These are phyloP conservation scores for Falcunculus frontatus DNA, from an alignment of 2,113 vertebrate genomes.

Conservation along the genomic window DNA sequence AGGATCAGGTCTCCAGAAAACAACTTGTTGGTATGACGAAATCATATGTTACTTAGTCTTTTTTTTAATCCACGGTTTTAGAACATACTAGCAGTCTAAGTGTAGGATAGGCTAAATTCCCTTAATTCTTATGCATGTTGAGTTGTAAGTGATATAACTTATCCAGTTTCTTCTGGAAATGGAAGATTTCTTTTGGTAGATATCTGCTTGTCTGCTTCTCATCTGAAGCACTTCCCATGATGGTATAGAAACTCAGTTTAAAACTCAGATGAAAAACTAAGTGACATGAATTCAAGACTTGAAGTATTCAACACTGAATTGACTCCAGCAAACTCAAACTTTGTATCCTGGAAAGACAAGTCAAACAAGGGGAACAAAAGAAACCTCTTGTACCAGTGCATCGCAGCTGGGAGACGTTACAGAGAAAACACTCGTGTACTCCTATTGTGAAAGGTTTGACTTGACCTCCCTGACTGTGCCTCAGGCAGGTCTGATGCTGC, in stretches of 20 bases:
- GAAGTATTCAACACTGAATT: background rate
- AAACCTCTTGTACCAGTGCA: background rate
- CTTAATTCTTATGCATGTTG: background rate
- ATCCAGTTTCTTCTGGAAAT: background rate
- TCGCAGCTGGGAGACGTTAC: background rate
- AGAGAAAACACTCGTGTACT: background rate
- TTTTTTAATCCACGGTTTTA: too few species aligned
- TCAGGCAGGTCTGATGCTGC: background rate
- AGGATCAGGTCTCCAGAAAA: background rate
- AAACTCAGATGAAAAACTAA: background rate
- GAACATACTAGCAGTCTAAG: background rate
- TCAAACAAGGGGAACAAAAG: background rate
- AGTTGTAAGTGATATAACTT: background rate
- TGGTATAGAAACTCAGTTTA: background rate
- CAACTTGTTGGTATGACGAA: background rate
- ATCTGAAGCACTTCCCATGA: background rate
- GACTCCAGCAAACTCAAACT: background rate
- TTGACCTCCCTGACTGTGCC: background rate
- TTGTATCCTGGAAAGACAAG: background rate
- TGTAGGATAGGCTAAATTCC: background rate
- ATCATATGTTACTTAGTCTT: too few species aligned
- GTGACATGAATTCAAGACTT: background rate
- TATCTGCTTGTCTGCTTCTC: background rate
- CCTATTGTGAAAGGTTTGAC: background rate
- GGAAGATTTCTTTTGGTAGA: background rate